phyloP scores from a whole-genome alignment of 2,113 vertebrate species.

The Labeo rohita region DNA sequence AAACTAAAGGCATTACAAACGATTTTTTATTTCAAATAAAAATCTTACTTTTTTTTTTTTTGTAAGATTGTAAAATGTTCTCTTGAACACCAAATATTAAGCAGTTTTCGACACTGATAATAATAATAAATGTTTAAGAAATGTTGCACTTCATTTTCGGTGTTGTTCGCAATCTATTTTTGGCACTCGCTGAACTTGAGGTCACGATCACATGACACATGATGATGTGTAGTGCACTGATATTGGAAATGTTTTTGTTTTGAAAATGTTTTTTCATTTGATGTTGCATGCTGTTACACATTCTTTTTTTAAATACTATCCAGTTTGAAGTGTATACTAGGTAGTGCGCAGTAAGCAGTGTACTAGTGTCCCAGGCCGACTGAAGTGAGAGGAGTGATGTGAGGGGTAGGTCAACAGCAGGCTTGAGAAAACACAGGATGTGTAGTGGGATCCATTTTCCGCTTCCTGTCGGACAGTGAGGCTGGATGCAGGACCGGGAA shows the following conservation, averaged over 20 bases:
- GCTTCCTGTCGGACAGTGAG: conserved; percentile 52
- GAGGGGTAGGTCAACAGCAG: conserved; percentile 53
- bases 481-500: conserved; percentile 50
- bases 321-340: neutral
- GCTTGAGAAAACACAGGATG: conserved; percentile 61
- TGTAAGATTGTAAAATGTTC: too few species aligned
- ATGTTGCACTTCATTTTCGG: neutral
- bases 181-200: too few species aligned
- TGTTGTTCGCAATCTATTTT: neutral
- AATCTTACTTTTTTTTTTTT: too few species aligned
- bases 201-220: too few species aligned
- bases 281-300: neutral
- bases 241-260: too few species aligned
- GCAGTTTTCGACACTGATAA: neutral
- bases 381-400: conserved; percentile 47
- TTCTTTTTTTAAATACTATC: neutral
- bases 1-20: too few species aligned
- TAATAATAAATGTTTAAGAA: neutral
- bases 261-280: too few species aligned
- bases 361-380: neutral
- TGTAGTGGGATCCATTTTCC: conserved; percentile 53
- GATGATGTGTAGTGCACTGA: too few species aligned
- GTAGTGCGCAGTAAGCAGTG: conserved; percentile 2
- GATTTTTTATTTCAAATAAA: too few species aligned
- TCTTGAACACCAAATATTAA: neutral